phyloP scores from a whole-genome alignment of 2,888 invertebrate genomes.

The Lepidonotus clava region DNA sequence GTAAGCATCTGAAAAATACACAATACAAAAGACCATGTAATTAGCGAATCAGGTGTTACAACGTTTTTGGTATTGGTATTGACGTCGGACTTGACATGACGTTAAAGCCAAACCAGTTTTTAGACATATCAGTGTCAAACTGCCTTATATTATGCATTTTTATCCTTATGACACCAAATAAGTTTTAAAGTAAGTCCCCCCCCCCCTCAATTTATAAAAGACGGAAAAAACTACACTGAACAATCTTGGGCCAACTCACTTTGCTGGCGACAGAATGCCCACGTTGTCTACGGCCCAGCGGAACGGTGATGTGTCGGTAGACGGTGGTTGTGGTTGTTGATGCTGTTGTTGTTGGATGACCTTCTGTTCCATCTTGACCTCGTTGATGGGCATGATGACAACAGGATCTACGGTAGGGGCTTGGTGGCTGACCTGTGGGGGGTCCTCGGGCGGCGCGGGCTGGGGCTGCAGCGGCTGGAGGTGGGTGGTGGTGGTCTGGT shows the following conservation, averaged over 20 bases:
- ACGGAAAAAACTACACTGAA: no score
- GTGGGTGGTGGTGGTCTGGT: slow-evolving; percentile 1
- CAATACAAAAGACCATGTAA: no score
- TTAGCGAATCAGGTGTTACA: no score
- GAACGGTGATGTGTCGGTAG: neutral
- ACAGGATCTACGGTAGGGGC: slow-evolving; percentile 11
- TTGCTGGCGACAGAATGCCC: slow-evolving; percentile 48
- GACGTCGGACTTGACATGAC: no score
- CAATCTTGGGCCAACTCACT: slow-evolving; percentile 20
- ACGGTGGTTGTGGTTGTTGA: neutral
- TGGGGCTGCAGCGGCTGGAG: slow-evolving; percentile 10
- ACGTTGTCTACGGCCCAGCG: slow-evolving; percentile 37
- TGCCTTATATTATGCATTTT: no score
- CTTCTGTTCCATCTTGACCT: neutral
- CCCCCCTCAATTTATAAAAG: no score
- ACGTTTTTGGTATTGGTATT: no score
- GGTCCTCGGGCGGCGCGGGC: neutral
- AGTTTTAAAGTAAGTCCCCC: no score
- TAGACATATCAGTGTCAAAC: no score
- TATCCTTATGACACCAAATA: no score
- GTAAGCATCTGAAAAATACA: slow-evolving; percentile 51
- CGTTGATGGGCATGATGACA: neutral
- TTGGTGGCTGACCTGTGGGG: neutral
- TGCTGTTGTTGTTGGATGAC: neutral
- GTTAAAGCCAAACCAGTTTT: no score